A percentile compares a stretch with the other conserved stretches of the same genome.
These are phyloP conservation scores for Stegana nigrithorax DNA, from an alignment of 2,888 invertebrate species.

Conservation along the genomic window DNA sequence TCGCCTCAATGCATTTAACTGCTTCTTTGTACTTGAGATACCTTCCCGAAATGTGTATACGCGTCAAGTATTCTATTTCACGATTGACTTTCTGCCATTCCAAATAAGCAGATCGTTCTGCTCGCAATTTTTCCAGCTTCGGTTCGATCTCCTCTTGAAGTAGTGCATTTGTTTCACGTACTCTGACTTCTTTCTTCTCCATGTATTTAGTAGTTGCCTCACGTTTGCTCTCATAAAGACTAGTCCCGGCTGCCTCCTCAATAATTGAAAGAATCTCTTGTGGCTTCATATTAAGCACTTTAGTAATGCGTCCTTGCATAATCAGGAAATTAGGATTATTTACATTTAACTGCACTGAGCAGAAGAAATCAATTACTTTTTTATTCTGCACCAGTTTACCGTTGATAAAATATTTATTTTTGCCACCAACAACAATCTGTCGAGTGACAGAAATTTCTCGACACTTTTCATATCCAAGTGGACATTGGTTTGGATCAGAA, in stretches of 20 bases:
- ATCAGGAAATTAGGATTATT: conserved; percentile 99
- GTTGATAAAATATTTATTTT: conserved; percentile 94
- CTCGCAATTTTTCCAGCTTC: conserved; percentile 84
- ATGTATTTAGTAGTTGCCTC: conserved; percentile 87
- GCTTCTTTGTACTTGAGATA: conserved; percentile 69
- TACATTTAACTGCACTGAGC: conserved; percentile 96
- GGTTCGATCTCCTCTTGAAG: conserved; percentile 91
- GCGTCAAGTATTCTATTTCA: conserved; percentile 84
- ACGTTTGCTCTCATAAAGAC: conserved; percentile 95
- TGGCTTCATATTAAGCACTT: conserved; percentile 99
- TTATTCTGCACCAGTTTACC: conserved; percentile 91
- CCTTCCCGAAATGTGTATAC: conserved; percentile 71
- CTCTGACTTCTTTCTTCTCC: conserved; percentile 90
- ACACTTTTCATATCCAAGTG: conserved; percentile 90
- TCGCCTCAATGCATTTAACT: conserved; percentile 71
- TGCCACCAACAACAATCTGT: conserved; percentile 86
- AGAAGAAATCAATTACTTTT: conserved; percentile 92
- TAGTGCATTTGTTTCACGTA: conserved; percentile 84
- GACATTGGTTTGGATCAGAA: conserved; percentile 81
- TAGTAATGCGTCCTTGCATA: conserved; percentile 99
- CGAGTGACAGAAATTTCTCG: conserved; percentile 93
- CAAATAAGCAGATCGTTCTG: conserved; percentile 85
- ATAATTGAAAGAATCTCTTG: conserved; percentile 96
- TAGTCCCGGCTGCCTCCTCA: conserved; percentile 98
- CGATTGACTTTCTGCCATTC: conserved; percentile 88